Base-by-base conservation (phyloP, 2,113 vertebrate genomes). In the Myocastor coypus region DNA sequence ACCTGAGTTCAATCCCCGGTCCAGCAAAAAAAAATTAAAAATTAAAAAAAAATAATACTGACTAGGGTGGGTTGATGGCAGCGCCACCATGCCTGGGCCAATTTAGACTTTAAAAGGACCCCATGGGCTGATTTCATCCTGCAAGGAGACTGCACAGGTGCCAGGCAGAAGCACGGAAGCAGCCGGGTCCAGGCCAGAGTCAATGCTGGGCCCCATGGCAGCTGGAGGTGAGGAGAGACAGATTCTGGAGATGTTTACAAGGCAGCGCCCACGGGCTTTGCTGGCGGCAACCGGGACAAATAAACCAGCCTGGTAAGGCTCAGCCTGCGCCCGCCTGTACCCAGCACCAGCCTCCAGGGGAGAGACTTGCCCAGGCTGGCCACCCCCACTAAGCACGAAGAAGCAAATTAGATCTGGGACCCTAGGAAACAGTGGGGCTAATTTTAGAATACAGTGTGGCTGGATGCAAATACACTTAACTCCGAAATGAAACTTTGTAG, bases 221-320 rank as follows among this genome's bases (percentile, higher is more conserved):
- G 59, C 40, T 0, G 0, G 22, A 7, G 26, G n/a, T 40, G 24
- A 46, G 0, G 11, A 20, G 40, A 88, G 57, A 30, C 0, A 8
- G 24, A 81, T 63, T 28, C 71, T 5, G 16, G 57, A 46, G 40
- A 17, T 4, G 19, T 52, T 14, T 66, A 61, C 34, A 61, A 86
- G 77, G 34, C 14, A 69, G 0, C 26, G 16, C 24, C 83, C 37
- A 3, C 40, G 26, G 9, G 10, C 34, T 52, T 84, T 75, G 37
- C 86, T 22, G 64, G 46, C 78, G 57, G 46, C 71, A 30, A 16
- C 46, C 46, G 69, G 55, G 77, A 10, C 68, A 52, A 66, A 50
- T 42, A 34, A 55, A 80, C 46, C 32, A 52, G 8, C 20, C 37
- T 9, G 61, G 32, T 52, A 26, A 52, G 8, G 40, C n/a, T 77